Conservation (phyloP, 2,888 invertebrate species). For the Xanthorhoe designata region DNA sequence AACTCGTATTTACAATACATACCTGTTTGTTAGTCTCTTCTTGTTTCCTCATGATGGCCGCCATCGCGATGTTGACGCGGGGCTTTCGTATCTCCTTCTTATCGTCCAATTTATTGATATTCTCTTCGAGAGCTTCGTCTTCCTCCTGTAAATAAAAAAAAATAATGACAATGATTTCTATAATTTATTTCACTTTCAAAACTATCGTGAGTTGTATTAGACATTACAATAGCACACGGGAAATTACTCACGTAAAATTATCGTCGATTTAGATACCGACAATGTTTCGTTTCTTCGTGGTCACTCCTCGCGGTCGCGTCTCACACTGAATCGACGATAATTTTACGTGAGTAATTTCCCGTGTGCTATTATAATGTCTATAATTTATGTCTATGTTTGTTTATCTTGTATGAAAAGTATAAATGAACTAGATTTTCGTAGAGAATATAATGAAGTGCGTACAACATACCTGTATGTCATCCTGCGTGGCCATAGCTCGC, state of each 20-base stretch:
- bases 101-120: conserved; percentile 60
- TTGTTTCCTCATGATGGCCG: conserved; percentile 89
- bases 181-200: no score
- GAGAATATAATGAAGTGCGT: not conserved
- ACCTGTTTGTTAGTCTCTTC: conserved; percentile 90
- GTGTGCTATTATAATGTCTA: no score
- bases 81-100: conserved; percentile 80
- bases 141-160: conserved; percentile 47
- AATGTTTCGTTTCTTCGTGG: no score
- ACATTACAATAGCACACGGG: no score
- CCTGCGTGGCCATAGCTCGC: conserved; percentile 76
- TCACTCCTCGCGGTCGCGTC: no score
- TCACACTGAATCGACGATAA: no score
- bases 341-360: no score
- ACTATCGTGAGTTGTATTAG: no score
- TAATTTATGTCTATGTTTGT: no score
- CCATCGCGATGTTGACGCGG: conserved; percentile 93
- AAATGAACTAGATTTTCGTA: not conserved
- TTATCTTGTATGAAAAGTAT: no score
- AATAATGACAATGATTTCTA: not conserved
- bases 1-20: not conserved
- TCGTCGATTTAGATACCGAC: no score
- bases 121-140: conserved; percentile 57
- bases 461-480: conserved; percentile 48
- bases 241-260: no score